Base-by-base conservation (phyloP, 2,888 invertebrate species). In the Meganola albula region DNA sequence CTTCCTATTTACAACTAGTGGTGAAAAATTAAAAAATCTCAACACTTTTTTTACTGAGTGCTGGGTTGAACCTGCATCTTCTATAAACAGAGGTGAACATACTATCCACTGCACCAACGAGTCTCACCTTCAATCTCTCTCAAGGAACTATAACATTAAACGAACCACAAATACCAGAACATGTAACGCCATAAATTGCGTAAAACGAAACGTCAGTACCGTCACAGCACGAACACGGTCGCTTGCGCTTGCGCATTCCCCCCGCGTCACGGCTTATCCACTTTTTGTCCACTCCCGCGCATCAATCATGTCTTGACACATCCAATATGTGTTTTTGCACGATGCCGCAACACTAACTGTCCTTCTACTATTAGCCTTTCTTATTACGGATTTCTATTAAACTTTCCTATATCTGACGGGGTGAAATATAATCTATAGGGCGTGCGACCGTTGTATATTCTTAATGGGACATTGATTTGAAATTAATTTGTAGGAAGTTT, bases 251-350 rank as follows among this genome's bases (percentile, higher is more conserved):
- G 34, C 51, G 63, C 66, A 65, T 63, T 67, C 56, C 62, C 65
- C 71, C 70, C 70, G 73, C 77, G 77, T 74, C 50, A 68, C 63
- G 71, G 71, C 67, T 74, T 75, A 77, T 77, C 58, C 51, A 65
- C 30, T 82, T 82, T 84, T 71, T 70, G 37, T 40, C 39, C 55
- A 40, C 58, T 45, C 61, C 44, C 56, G 67, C 71, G 65, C 84
- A 84, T 84, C 80, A 74, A 84, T 84, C 84, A 84, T 80, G 60
- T 62, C 76, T 66, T 84, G 84, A 84, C 84, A 83, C 76, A 82
- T 84, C 84, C 84, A 84, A 84, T 84, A 83, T 83, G 63, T 68
- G 70, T 83, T 84, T 84, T 84, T 84, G 74, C 66, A 61, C 65
- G 61, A 67, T 57, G 57, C 58, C 58, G 59, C 64, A 49, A 49